These are phyloP conservation scores for Tenrec ecaudatus DNA, from an alignment of 2,113 vertebrate genomes.

Conservation along the genomic window DNA sequence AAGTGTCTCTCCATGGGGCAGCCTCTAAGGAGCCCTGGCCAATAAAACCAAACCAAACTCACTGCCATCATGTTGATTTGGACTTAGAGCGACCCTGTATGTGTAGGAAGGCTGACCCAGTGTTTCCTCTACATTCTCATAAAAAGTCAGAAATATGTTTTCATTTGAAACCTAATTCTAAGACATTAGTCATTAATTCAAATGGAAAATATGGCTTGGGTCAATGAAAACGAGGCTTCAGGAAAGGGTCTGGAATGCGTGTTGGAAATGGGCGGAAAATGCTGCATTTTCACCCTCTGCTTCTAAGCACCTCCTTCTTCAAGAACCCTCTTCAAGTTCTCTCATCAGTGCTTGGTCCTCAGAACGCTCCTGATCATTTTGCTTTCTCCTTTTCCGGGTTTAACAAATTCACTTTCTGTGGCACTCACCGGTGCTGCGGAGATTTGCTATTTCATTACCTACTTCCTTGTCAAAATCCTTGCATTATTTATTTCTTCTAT, in stretches of 20 bases:
- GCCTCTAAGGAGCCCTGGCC: neutral
- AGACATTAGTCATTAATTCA: slow-evolving; percentile 39
- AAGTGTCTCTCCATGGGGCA: neutral
- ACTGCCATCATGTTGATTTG: neutral
- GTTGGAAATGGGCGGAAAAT: neutral
- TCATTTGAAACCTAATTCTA: slow-evolving; percentile 10
- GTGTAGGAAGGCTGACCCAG: neutral
- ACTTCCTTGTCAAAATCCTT: slow-evolving; percentile 4
- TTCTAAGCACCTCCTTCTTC: neutral
- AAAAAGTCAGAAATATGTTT: neutral
- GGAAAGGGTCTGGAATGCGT: neutral
- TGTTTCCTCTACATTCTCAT: slow-evolving; percentile 14
- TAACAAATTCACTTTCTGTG: neutral
- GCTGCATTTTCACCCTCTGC: neutral
- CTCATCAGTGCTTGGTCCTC: neutral
- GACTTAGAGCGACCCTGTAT: no score
- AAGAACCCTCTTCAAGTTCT: neutral
- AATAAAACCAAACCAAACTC: neutral
- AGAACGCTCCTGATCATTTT: neutral
- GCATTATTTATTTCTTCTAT: neutral
- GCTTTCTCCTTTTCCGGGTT: neutral
- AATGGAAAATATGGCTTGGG: neutral
- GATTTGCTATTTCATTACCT: neutral
- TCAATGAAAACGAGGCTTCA: neutral
- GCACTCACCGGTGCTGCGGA: neutral